Evolutionary conservation across 1,140 invertebrate species (phyloP).

Genomic region (Bombus affinis): DNA sequence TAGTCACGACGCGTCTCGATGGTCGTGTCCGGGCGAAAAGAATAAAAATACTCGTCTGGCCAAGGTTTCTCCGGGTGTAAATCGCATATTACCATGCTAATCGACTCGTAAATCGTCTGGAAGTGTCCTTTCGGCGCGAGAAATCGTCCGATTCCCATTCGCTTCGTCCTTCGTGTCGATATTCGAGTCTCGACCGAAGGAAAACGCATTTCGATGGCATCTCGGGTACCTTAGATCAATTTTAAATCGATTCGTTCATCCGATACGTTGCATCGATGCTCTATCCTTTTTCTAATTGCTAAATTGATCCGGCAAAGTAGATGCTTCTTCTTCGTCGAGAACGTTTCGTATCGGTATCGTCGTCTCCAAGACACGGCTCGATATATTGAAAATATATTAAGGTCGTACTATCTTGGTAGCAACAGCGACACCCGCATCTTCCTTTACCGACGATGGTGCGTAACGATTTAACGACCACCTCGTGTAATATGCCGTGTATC

Average conservation of each 20-base stretch:
- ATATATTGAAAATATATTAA: slow-evolving; percentile 43
- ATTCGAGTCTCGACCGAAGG: not conserved
- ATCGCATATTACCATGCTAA: slow-evolving; percentile 74
- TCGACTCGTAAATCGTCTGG: slow-evolving; percentile 72
- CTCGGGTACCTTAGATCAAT: not conserved
- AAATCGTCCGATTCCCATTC: slow-evolving; percentile 53
- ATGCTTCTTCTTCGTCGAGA: not conserved
- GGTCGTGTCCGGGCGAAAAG: slow-evolving; percentile 12
- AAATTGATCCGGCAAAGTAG: too few species aligned
- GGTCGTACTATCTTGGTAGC: slow-evolving; percentile 30
- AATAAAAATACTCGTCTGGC: slow-evolving; percentile 64
- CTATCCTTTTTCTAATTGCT: not conserved
- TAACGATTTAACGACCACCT: slow-evolving; percentile 43
- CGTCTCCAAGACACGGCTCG: not conserved
- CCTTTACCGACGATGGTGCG: slow-evolving; percentile 32
- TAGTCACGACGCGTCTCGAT: slow-evolving; percentile 7
- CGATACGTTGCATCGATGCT: not conserved
- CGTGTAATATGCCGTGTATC: not conserved
- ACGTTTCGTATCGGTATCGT: not conserved
- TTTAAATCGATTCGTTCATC: slow-evolving; percentile 13
- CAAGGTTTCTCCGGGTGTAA: slow-evolving; percentile 65
- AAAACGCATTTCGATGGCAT: slow-evolving; percentile 16
- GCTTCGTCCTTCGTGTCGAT: slow-evolving; percentile 40
- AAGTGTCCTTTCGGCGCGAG: slow-evolving; percentile 60
- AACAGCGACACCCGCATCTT: not conserved